Base-by-base conservation (phyloP, 1,140 invertebrate species). In the Theocolax elegans region DNA sequence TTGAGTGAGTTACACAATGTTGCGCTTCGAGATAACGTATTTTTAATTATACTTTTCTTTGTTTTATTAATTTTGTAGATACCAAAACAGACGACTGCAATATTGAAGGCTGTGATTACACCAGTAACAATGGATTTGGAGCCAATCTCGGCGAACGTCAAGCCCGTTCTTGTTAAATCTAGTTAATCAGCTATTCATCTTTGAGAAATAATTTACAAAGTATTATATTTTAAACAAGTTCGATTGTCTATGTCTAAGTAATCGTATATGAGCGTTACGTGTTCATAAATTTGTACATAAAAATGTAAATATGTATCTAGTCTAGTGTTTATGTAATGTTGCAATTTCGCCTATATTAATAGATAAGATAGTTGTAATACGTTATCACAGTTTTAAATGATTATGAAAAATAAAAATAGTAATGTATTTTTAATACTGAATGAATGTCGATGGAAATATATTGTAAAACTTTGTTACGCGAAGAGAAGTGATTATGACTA, bases 81-180 rank as follows among this genome's bases (percentile, higher is more conserved):
- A n/a, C 56, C 38, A 23, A 49, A 51, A 12, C 70, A 29, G 21
- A 72, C 70, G 1, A 72, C 64, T 3, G 46, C 54, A 53, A 75
- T 60, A 21, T 40, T 75, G 21, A 72, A 73, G 48, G 74, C 74
- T 38, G 56, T 75, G 38, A 76, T 79, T 35, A 70, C 75, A 27
- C 68, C 73, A 0, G 67, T 77, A 13, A 44, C 72, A 13, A 66
- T 74, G 63, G 77, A 76, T 13, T 21, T 68, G 21, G 70, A 53
- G 17, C n/a, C 54, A 15, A 67, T 60, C 23, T 6, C 62, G 42
- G 44, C 53, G 10, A 35, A 35, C 31, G 17, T 48, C 10, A 71
- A 71, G 0, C 48, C 70, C 1, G 70, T 67, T 54, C 49, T 72
- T n/a, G 56, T 72, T 9, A 72, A 72, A 48, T 72, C 70, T 10